Conservation (phyloP, 2,888 invertebrate genomes). For the Limnephilus marmoratus region DNA sequence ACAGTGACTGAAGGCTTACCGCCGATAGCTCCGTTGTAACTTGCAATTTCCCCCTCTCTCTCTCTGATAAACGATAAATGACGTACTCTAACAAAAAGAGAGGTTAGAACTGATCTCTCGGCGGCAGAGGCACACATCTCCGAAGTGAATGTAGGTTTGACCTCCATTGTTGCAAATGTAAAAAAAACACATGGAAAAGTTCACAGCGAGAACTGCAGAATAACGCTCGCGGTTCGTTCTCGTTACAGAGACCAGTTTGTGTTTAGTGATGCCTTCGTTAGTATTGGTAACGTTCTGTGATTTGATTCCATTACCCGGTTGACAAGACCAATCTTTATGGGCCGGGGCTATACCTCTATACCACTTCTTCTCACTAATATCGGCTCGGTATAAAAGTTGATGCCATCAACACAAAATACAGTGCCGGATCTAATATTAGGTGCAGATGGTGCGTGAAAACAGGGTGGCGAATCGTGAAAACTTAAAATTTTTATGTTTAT, state of each 20-base stretch:
- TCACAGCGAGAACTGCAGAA: conserved; percentile 5
- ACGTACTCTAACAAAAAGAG: background rate
- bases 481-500: no score
- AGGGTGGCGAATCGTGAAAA: no score
- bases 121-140: background rate
- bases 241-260: background rate
- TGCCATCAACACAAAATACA: no score
- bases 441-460: no score
- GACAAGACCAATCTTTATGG: background rate
- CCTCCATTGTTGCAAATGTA: conserved; percentile 23
- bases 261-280: background rate
- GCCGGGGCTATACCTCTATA: background rate
- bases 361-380: background rate
- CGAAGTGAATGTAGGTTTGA: conserved; percentile 21
- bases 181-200: conserved; percentile 22
- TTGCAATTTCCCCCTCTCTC: background rate
- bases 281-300: conserved; percentile 5
- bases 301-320: background rate
- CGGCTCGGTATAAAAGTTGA: no score
- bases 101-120: background rate
- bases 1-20: background rate
- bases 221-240: background rate
- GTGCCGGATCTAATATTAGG: no score
- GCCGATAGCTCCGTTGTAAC: background rate
- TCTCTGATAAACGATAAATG: background rate